These are phyloP conservation scores for Ceratoteleas bidentatus DNA, from an alignment of 1,140 invertebrate genomes.

Conservation along the genomic window DNA sequence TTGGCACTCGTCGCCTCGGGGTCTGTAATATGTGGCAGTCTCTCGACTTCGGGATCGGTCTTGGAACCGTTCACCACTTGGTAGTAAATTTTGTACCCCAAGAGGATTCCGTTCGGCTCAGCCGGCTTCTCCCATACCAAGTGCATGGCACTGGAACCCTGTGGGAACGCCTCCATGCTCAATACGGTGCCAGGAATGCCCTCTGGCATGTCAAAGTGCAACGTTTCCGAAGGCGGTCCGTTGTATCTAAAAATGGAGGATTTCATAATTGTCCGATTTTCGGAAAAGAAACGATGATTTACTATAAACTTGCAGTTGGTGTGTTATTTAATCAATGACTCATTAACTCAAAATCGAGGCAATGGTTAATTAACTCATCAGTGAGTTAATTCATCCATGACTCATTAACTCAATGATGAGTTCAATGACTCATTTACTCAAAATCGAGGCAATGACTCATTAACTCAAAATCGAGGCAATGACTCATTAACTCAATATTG, in stretches of 20 bases:
- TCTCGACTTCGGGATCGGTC: conserved; percentile 86
- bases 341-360: too few relatives aligned
- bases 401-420: too few relatives aligned
- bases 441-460: too few relatives aligned
- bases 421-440: too few relatives aligned
- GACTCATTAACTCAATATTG: too few relatives aligned
- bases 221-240: conserved; percentile 92
- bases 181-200: conserved; percentile 95
- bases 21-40: conserved; percentile 89
- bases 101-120: conserved; percentile 95
- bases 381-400: too few relatives aligned
- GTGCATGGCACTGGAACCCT: conserved; percentile 93
- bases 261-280: too few relatives aligned
- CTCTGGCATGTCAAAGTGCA: conserved; percentile 94
- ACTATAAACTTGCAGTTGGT: too few relatives aligned
- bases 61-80: conserved; percentile 88
- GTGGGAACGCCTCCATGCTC: conserved; percentile 90
- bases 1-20: conserved; percentile 90
- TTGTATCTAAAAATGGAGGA: conserved; percentile 87
- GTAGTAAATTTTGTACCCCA: conserved; percentile 96
- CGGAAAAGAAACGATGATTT: background rate
- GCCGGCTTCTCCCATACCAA: conserved; percentile 96
- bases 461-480: too few relatives aligned
- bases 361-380: too few relatives aligned
- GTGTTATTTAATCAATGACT: too few relatives aligned